phyloP scores from a whole-genome alignment of 2,797 vertebrate species.

The Naso thynnoides region DNA sequence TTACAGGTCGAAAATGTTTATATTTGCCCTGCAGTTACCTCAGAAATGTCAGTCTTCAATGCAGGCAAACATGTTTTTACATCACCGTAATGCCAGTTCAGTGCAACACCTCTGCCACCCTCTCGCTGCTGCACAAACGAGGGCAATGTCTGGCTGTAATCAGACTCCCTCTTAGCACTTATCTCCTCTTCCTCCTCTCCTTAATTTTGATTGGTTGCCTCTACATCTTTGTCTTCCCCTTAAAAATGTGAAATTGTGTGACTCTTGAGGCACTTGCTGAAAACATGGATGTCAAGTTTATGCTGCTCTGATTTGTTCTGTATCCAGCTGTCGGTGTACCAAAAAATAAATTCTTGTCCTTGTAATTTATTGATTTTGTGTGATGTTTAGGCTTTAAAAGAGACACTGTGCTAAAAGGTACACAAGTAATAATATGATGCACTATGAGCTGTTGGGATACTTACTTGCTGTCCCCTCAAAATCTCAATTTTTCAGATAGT shows the following conservation, averaged over 20 bases:
- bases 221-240: slow-evolving; percentile 27
- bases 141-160: slow-evolving; percentile 28
- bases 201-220: slow-evolving; percentile 19
- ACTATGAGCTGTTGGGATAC: not conserved
- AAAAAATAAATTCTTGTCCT: slow-evolving; percentile 56
- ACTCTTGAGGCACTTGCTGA: slow-evolving; percentile 31
- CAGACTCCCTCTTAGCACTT: slow-evolving; percentile 60
- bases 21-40: not conserved
- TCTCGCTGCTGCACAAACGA: not conserved
- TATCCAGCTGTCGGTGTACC: slow-evolving; percentile 24
- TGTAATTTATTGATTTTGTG: slow-evolving; percentile 43
- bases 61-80: not conserved
- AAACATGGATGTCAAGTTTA: slow-evolving; percentile 33
- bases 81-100: slow-evolving; percentile 13
- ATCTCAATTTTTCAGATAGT: not conserved
- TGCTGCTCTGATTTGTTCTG: slow-evolving; percentile 55
- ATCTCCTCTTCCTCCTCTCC: slow-evolving; percentile 11
- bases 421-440: not conserved
- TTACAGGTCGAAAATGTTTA: not conserved
- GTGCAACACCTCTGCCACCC: not conserved
- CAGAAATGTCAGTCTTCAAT: not conserved
- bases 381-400: slow-evolving; percentile 17
- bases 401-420: not conserved
- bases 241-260: slow-evolving; percentile 70
- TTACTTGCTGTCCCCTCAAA: not conserved